These are phyloP conservation scores for Archivesica marissinica DNA, from an alignment of 1,140 invertebrate species.

Conservation along the genomic window DNA sequence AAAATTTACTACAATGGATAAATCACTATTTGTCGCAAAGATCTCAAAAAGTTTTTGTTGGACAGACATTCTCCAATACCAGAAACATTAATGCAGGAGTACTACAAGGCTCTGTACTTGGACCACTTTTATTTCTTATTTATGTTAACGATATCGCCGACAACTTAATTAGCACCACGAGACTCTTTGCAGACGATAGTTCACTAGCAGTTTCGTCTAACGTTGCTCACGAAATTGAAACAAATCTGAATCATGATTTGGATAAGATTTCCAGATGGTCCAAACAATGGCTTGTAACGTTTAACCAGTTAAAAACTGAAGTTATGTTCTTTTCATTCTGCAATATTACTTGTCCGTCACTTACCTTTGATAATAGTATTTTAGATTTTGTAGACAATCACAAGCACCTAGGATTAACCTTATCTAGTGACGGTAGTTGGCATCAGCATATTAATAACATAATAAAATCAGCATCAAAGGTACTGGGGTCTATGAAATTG, in stretches of 20 bases:
- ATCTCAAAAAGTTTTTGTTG: not conserved
- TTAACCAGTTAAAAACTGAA: not conserved
- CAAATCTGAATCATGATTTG: not conserved
- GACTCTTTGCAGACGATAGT: not conserved
- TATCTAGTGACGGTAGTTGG: conserved; percentile 15
- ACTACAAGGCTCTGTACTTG: not conserved
- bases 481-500: conserved; percentile 2
- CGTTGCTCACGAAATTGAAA: not conserved
- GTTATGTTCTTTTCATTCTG: not conserved
- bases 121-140: not conserved
- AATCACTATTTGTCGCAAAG: not conserved
- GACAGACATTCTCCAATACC: not conserved
- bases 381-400: too few relatives aligned
- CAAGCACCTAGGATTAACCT: not conserved
- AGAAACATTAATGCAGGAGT: not conserved
- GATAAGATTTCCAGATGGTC: not conserved
- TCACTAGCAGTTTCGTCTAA: not conserved
- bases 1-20: not conserved
- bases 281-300: not conserved
- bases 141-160: conserved; percentile 12
- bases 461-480: not conserved
- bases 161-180: not conserved
- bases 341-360: not conserved
- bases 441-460: conserved; percentile 17
- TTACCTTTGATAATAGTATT: not conserved